Conservation (phyloP, 2,888 invertebrate genomes). For the Drosophila macrospina region DNA sequence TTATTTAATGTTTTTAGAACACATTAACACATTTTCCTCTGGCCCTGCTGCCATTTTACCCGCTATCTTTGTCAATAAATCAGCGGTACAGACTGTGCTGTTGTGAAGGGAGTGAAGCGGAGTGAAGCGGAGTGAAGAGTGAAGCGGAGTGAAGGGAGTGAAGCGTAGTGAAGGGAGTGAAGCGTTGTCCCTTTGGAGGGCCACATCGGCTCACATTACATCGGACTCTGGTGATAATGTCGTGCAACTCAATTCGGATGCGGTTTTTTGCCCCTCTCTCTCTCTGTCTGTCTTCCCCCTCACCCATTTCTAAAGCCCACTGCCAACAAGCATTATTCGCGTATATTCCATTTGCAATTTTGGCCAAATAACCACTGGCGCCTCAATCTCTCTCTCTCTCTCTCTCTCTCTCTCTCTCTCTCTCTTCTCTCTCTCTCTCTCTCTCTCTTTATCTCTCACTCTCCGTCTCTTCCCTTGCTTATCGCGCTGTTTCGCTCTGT, state of each 20-base stretch:
- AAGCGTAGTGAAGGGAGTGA: too few species aligned
- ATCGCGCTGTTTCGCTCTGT: slow-evolving; percentile 9
- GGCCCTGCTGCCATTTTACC: background rate
- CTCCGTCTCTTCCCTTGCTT: background rate
- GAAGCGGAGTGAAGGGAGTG: too few species aligned
- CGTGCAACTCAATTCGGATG: slow-evolving; percentile 68
- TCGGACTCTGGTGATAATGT: slow-evolving; percentile 69
- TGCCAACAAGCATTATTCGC: slow-evolving; percentile 63
- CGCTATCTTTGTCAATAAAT: slow-evolving; percentile 46
- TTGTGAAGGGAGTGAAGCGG: background rate
- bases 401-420: background rate
- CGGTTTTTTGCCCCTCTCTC: too few species aligned
- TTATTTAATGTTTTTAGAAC: slow-evolving; percentile 28
- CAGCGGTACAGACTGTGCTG: slow-evolving; percentile 14
- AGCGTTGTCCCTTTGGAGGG: slow-evolving; percentile 1
- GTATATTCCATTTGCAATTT: slow-evolving; percentile 58
- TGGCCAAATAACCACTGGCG: slow-evolving; percentile 20
- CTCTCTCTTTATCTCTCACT: slow-evolving; percentile 16
- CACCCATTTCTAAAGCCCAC: too few species aligned
- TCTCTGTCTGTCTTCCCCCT: slow-evolving; percentile 1
- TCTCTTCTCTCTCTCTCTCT: background rate
- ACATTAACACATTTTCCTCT: slow-evolving; percentile 30
- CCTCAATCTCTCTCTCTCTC: too few species aligned
- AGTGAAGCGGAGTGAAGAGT: too few species aligned
- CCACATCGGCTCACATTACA: slow-evolving; percentile 45